phyloP scores from a whole-genome alignment of 1,140 invertebrate species.

The Atopsyche davidsoni region DNA sequence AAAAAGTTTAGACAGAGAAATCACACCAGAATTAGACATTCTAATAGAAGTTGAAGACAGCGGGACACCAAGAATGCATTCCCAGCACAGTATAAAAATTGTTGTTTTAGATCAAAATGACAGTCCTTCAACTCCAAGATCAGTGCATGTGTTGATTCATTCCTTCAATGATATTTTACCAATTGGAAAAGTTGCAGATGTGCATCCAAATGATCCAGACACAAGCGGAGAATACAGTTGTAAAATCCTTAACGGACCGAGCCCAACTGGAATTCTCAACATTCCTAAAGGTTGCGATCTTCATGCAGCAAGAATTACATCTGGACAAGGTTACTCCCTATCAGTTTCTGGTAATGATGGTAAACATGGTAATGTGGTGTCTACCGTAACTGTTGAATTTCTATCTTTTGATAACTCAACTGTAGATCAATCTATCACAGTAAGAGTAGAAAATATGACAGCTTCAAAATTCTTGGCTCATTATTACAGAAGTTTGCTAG shows the following conservation, averaged over 20 bases:
- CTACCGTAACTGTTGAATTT: slow-evolving; percentile 77
- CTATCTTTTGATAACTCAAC: slow-evolving; percentile 73
- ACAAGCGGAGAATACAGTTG: slow-evolving; percentile 82
- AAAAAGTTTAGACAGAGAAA: slow-evolving; percentile 74
- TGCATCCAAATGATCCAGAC: slow-evolving; percentile 87
- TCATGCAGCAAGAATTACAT: slow-evolving; percentile 60
- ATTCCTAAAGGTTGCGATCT: slow-evolving; percentile 76
- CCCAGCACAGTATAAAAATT: slow-evolving; percentile 69
- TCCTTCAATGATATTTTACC: slow-evolving; percentile 68
- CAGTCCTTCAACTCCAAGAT: slow-evolving; percentile 77
- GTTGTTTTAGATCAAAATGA: slow-evolving; percentile 86
- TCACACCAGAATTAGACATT: slow-evolving; percentile 65
- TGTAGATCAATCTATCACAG: slow-evolving; percentile 73
- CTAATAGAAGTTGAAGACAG: slow-evolving; percentile 84
- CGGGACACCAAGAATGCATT: slow-evolving; percentile 74
- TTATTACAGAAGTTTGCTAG: slow-evolving; percentile 66
- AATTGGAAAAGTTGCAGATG: slow-evolving; percentile 77
- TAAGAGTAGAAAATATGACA: slow-evolving; percentile 67
- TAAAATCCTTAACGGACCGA: slow-evolving; percentile 59
- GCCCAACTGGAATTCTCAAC: slow-evolving; percentile 56
- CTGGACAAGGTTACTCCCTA: slow-evolving; percentile 65
- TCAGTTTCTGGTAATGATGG: slow-evolving; percentile 86
- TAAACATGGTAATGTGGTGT: slow-evolving; percentile 74
- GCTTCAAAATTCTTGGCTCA: slow-evolving; percentile 67
- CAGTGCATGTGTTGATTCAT: slow-evolving; percentile 74